Conservation (phyloP, 2,113 vertebrate species). For the Tauraco erythrolophus region DNA sequence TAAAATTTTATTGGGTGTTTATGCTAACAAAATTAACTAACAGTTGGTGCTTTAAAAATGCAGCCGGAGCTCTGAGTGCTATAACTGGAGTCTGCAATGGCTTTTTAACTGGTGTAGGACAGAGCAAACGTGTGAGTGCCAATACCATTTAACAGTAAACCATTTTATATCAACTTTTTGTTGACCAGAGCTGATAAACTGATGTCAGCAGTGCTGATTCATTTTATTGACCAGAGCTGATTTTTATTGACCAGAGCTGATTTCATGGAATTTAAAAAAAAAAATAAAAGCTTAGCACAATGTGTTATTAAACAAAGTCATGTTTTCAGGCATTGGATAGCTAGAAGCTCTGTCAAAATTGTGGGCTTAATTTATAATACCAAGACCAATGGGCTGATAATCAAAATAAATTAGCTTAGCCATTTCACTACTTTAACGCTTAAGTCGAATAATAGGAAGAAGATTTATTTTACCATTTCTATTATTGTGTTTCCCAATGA, state of each 20-base stretch:
- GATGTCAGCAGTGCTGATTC: too few species aligned
- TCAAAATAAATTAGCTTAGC: conserved; percentile 14
- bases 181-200: neutral
- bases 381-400: conserved; percentile 3
- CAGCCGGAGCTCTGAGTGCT: neutral
- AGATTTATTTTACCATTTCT: conserved; percentile 16
- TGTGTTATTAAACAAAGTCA: neutral
- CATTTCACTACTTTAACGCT: neutral
- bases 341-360: neutral
- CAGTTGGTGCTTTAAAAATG: conserved; percentile 46
- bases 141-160: neutral
- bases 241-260: conserved; percentile 16
- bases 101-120: conserved; percentile 32
- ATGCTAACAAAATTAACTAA: conserved; percentile 58
- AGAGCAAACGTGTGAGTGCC: neutral
- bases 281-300: neutral
- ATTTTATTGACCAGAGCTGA: conserved; percentile 14
- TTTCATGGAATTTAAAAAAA: neutral
- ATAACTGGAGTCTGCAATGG: neutral
- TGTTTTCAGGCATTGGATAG: neutral
- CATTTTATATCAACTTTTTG: conserved; percentile 9
- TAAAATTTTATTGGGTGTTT: conserved; percentile 64
- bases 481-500: conserved; percentile 7
- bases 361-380: conserved; percentile 1
- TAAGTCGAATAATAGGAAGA: neutral